Base-by-base conservation (phyloP, 2,888 invertebrate species). In the Xestoiulus laeticollis region DNA sequence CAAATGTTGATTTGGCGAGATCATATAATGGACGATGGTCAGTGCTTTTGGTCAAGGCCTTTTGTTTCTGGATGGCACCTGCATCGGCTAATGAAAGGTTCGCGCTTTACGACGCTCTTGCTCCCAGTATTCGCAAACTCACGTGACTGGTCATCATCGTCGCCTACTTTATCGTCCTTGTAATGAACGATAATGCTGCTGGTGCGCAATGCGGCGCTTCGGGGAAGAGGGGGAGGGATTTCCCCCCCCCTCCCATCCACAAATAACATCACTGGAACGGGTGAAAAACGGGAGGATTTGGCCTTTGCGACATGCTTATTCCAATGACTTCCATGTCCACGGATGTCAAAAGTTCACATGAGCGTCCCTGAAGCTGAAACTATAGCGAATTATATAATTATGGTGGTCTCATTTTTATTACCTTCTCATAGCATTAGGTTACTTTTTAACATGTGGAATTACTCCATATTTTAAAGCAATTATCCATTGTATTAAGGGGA, bases 1-100 rank as follows among this genome's bases (percentile, higher is more conserved):
- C 68, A 68, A 68, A 68, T 68, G 68, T 68, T 68, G 68, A 68
- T 68, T 68, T 68, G 22, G 68, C 68, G 68, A 68, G 68, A 68
- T 68, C 68, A 68, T 68, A 68, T 68, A 68, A 68, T 68, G 68
- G 68, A 68, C 68, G 68, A 68, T 68, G 68, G 68, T 68, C 68
- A 59, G 59, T 6, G 68, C 68, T 5, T n/a, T n/a, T 68, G 68
- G 68, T 68, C 68, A 68, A 68, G 68, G 68, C 68, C 68, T 68
- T 38, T 68, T 68, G 68, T 68, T 68, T 68, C 68, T 68, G 68
- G 4, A 6, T 1, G 26, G n/a, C 68, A 68, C 68, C 68, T 68
- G 68, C 68, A 68, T 68, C 26, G 68, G 68, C 68, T 68, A 68
- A 68, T 68, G 68, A 68, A 68, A 68, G 68, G 68, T 68, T 26